Evolutionary conservation across 2,888 invertebrate species (phyloP), one percentile per base, ranked within the genome.

Genomic region (Meghimatium bilineatum): DNA sequence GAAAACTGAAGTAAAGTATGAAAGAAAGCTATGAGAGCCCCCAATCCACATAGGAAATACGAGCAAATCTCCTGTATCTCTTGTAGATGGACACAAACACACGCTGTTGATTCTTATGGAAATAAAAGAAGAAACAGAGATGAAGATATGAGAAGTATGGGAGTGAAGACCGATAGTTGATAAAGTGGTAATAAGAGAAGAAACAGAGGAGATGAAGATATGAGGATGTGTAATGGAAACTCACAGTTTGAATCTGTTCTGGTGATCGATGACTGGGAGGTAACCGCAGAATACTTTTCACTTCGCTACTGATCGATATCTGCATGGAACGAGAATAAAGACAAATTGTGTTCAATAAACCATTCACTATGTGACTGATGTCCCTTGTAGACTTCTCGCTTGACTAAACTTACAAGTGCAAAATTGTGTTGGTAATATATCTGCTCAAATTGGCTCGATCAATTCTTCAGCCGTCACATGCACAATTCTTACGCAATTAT

Each of bases 231-330:
- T 2, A 36, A 32, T 32, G 34, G 66, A 20, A 17, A 69, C 89
- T 86, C 84, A 92, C 93, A 74, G 92, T 91, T 85, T 93, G 92
- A 14, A 93, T 89, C 86, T 92, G 92, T 75, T 92, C 92, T 26
- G 89, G 87, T 26, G 91, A 90, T 14, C 93, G 84, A 20, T 85
- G 56, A 20, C 88, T 88, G 0, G 91, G 89, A 12, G 91, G 90
- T 20, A 90, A 86, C 60, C 90, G 90, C 1, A 93, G 88, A 32
- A 92, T 91, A 34, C 82, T 82, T 86, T 91, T 91, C 10, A 92
- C 92, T 60, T 93, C 93, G 14, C 82, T 89, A 80, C 91, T 92
- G 20, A 93, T 85, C 63, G 90, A 90, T 38, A 92, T 90, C 93
- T 93, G 89, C 2, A 88, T 10, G 26, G 60, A 29, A 69, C 36